A percentile compares a stretch with the other conserved stretches of the same genome.
Evolutionary conservation across 2,888 invertebrate genomes (phyloP).

Genomic region (Tanytarsus gracilentus): DNA sequence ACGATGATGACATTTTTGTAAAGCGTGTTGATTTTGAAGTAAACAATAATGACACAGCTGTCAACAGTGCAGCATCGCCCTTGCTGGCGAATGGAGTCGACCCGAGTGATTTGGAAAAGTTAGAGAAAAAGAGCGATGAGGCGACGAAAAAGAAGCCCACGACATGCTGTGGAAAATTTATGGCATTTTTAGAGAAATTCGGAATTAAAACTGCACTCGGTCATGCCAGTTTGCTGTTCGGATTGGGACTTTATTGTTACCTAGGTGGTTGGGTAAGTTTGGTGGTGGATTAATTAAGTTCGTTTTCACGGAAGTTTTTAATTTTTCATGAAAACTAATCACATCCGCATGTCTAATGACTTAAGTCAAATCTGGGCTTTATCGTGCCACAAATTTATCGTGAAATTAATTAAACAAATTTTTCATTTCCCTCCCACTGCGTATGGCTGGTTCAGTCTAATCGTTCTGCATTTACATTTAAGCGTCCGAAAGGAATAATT

Average conservation of each 20-base stretch:
- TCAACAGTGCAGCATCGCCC: background rate
- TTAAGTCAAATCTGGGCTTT: too few species aligned
- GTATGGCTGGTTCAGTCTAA: too few species aligned
- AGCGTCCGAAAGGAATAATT: too few species aligned
- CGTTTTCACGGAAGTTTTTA: too few species aligned
- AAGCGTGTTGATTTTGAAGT: conserved; percentile 22
- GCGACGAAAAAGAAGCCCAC: background rate
- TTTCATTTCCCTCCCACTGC: too few species aligned
- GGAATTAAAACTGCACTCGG: conserved; percentile 54
- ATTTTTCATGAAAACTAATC: too few species aligned
- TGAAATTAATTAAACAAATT: too few species aligned
- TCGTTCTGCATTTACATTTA: too few species aligned
- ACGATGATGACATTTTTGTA: conserved; percentile 9
- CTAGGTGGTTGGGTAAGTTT: conserved; percentile 69
- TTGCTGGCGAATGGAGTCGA: too few species aligned
- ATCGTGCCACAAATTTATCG: too few species aligned
- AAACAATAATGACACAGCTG: conserved; percentile 15
- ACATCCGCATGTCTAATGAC: too few species aligned
- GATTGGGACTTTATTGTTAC: conserved; percentile 67
- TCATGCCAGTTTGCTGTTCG: conserved; percentile 64
- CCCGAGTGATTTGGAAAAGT: background rate
- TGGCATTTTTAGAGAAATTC: background rate
- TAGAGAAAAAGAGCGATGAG: background rate
- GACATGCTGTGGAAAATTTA: conserved; percentile 2
- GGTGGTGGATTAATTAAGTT: too few species aligned